Percentiles rank a stretch among this genome's conserved stretches.
Conservation (phyloP, 2,797 vertebrate species). For the Clarias fuscus region DNA sequence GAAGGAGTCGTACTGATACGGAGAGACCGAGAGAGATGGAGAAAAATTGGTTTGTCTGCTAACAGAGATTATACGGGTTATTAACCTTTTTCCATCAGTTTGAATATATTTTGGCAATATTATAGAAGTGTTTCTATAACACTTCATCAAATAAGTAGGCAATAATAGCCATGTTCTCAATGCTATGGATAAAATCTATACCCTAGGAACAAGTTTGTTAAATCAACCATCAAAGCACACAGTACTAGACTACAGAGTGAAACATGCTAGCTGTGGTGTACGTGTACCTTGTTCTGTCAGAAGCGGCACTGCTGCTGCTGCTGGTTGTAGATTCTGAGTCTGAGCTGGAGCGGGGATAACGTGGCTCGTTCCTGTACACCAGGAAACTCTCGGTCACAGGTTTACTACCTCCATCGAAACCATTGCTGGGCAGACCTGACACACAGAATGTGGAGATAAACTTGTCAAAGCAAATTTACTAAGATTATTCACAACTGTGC, state of each 20-base stretch:
- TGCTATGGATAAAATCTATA: not conserved
- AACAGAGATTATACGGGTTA: not conserved
- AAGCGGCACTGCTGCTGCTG: constrained; percentile 96
- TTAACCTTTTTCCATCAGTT: not conserved
- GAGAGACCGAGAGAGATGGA: not conserved
- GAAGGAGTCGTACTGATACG: constrained; percentile 89
- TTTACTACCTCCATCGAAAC: constrained; percentile 91
- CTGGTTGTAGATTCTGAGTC: constrained; percentile 97
- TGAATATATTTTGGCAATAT: not conserved
- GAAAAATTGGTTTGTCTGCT: not conserved
- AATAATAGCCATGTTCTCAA: not conserved
- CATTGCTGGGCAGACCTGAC: constrained; percentile 91
- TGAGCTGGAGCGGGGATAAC: constrained; percentile 93
- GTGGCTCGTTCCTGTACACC: constrained; percentile 93
- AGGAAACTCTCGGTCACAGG: constrained; percentile 97
- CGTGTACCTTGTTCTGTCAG: constrained; percentile 91
- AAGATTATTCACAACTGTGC: not conserved
- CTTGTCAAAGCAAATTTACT: not conserved
- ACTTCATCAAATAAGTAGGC: not conserved
- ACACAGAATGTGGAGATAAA: constrained; percentile 15
- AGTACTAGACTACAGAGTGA: not conserved
- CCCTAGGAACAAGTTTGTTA: not conserved
- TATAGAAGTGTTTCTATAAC: not conserved
- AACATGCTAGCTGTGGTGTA: not conserved
- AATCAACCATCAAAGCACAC: not conserved